Conservation (phyloP, 1,140 invertebrate genomes). For the Drosophila teissieri region DNA sequence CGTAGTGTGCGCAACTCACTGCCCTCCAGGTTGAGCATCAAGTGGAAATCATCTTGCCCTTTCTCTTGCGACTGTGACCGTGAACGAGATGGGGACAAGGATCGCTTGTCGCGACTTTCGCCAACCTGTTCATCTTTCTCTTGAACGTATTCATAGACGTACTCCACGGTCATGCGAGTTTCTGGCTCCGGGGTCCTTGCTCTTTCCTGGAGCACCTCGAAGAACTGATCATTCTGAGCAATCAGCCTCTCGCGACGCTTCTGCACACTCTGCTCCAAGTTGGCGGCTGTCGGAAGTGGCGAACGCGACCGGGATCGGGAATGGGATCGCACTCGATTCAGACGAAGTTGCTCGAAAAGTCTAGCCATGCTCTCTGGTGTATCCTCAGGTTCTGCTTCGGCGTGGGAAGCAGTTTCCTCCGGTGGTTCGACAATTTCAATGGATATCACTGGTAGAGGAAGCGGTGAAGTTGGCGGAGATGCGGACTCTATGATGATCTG, state of each 20-base stretch:
- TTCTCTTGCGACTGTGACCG: background rate
- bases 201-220: slow-evolving; percentile 56
- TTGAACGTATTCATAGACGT: slow-evolving; percentile 59
- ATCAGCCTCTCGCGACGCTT: slow-evolving; percentile 57
- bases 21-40: slow-evolving; percentile 67
- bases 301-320: slow-evolving; percentile 68
- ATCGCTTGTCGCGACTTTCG: slow-evolving; percentile 51
- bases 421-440: slow-evolving; percentile 51
- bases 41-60: slow-evolving; percentile 51
- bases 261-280: slow-evolving; percentile 65
- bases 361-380: slow-evolving; percentile 66
- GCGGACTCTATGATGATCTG: slow-evolving; percentile 17
- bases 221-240: slow-evolving; percentile 70
- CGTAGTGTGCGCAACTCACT: slow-evolving; percentile 45
- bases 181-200: slow-evolving; percentile 60
- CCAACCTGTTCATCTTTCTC: slow-evolving; percentile 1
- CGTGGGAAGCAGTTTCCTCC: background rate
- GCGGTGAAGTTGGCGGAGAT: background rate
- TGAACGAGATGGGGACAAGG: slow-evolving; percentile 46
- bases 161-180: slow-evolving; percentile 51
- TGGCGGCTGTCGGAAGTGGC: slow-evolving; percentile 59
- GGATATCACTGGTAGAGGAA: slow-evolving; percentile 42
- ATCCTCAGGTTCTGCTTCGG: slow-evolving; percentile 47
- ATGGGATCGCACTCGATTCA: slow-evolving; percentile 65
- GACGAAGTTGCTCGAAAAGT: slow-evolving; percentile 67